Evolutionary conservation across 2,888 invertebrate genomes (phyloP), one percentile per base, ranked within the genome.

Genomic region (Patella ulyssiponensis): DNA sequence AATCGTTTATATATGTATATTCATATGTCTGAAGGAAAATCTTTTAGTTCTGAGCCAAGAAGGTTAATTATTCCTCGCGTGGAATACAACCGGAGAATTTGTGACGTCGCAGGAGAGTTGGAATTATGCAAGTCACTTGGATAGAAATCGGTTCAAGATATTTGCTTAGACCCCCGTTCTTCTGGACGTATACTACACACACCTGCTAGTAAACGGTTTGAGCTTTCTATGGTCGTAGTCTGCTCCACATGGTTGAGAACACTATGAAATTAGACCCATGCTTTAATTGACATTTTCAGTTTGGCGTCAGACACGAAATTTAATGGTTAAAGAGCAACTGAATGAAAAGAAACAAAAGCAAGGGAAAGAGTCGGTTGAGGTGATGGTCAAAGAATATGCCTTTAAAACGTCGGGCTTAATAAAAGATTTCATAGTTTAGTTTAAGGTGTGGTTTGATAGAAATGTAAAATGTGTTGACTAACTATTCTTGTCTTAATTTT

Each of bases 81-180:
- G n/a, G 15, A 56, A 56, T 27, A 27, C 27, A 14, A 12, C 3
- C 3, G 56, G 56, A 15, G 0, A n/a, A 3, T 3, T 56, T 56
- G 56, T 56, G 15, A 14, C 17, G 56, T 56, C 17, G 2, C 56
- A n/a, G 56, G 14, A 0, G 14, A 56, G 0, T 17, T 56, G 3
- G n/a, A 56, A 56, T 14, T 17, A 7, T 56, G 56, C n/a, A 5
- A 4, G 56, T 15, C 14, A 56, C n/a, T 56, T 17, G 56, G 15
- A 14, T 17, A 17, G 17, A 64, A 20, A 20, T 20, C 74, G 14
- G 27, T 15, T 4, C 54, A 44, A 7, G 74, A 64, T 17, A 73
- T 71, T 73, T 27, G 56, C 11, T 75, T 77, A 71, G 44, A 71
- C 15, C 58, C 27, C 17, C 44, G 53, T 11, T 54, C 56, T 23